Evolutionary conservation across 2,888 invertebrate genomes (phyloP), one percentile per base, ranked within the genome.

Genomic region (Agrypnus murinus): DNA sequence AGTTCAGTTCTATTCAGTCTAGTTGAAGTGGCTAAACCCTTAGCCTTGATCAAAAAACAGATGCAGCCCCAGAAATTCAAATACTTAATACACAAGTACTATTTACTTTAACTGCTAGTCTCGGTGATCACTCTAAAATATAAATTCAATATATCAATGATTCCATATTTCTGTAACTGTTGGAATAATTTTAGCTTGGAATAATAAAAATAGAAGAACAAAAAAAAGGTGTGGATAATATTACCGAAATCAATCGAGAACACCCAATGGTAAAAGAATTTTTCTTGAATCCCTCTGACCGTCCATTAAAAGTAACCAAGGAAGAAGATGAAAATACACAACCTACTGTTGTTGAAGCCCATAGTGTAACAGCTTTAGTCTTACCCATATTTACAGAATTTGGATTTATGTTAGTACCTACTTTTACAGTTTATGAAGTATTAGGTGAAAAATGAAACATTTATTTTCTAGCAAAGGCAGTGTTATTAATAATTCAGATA

Each of bases 201-300:
- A 85, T 92, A 69, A 83, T 92, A 19, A 88, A 88, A 46, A 87
- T 91, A 38, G 89, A 89, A 55, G 91, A 92, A 84, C 83, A 91
- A 71, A 91, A 91, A 38, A 93, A 93, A 83, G 97, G 97, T 25
- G 94, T 97, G 43, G 93, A 93, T 81, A 94, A 92, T 72, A 90
- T 97, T 68, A 88, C 89, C 55, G 87, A 88, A 0, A 87, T 95
- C 15, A 89, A 92, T 80, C 81, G 86, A 58, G 86, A 88, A 50
- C 93, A 94, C 86, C 89, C 90, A 12, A 81, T 85, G 63, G 77
- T 88, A 66, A 82, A 81, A 75, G 80, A 84, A 63, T 86, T 89
- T 58, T 86, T 25, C 25, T 80, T 92, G 70, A 77, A 80, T 66
- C 77, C 80, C n/a, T 77, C 79, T 55, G 74, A 82, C 46, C 76